Conservation (phyloP, 2,797 vertebrate genomes). For the Echiichthys vipera region DNA sequence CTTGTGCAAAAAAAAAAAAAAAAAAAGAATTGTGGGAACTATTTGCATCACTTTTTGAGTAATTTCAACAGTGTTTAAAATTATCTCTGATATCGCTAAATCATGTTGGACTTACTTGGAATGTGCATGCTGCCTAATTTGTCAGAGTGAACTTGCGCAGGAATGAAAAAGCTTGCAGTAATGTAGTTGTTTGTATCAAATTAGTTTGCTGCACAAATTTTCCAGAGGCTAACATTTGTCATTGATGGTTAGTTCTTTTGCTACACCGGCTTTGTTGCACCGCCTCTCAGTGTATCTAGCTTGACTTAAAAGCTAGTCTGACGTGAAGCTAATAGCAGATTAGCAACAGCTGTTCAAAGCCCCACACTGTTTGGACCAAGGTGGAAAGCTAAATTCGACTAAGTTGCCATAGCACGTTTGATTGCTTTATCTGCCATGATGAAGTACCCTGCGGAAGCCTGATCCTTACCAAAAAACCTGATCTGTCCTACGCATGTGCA, state of each 20-base stretch:
- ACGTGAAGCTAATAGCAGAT: conserved; percentile 41
- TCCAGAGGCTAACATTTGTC: conserved; percentile 35
- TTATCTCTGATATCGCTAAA: conserved; percentile 29
- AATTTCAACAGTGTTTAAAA: conserved; percentile 49
- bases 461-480: no score
- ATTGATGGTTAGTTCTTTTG: conserved; percentile 38
- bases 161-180: conserved; percentile 59
- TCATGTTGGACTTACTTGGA: conserved; percentile 64
- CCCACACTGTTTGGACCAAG: conserved; percentile 9
- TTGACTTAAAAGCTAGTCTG: conserved; percentile 44
- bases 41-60: conserved; percentile 57
- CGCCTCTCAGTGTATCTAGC: conserved; percentile 35
- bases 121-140: conserved; percentile 52
- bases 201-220: conserved; percentile 44
- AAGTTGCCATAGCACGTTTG: conserved; percentile 4
- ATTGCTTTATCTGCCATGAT: neutral
- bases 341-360: conserved; percentile 23
- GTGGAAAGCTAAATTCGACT: conserved; percentile 26
- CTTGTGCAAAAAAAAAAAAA: conserved; percentile 42
- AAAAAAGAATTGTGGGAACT: conserved; percentile 30
- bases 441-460: no score
- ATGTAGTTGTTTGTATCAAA: conserved; percentile 51
- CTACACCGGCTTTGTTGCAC: conserved; percentile 37
- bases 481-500: no score
- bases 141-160: conserved; percentile 35